Evolutionary conservation across 2,113 vertebrate species (phyloP).

Genomic region (Clarias batrachus): DNA sequence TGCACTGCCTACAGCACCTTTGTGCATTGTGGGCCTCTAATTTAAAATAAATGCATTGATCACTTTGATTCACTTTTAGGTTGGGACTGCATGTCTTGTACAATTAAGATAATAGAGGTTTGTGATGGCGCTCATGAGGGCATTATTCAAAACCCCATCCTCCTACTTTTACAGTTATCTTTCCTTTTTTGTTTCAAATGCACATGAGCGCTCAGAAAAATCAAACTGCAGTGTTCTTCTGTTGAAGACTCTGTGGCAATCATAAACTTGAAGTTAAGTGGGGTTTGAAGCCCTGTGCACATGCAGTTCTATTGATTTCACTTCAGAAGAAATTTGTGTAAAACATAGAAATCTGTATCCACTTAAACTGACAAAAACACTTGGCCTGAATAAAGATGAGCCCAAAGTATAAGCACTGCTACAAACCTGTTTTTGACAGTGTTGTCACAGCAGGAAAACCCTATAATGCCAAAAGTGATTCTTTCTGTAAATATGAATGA

Average conservation of each 20-base stretch:
- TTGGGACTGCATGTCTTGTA: slow-evolving; percentile 68
- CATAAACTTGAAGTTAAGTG: slow-evolving; percentile 45
- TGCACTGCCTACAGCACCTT: slow-evolving; percentile 22
- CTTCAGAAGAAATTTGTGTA: slow-evolving; percentile 49
- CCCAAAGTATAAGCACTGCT: slow-evolving; percentile 24
- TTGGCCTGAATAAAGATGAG: slow-evolving; percentile 29
- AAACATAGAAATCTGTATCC: slow-evolving; percentile 44
- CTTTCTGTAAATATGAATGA: not conserved
- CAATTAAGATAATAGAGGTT: slow-evolving; percentile 70
- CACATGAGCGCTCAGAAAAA: slow-evolving; percentile 59
- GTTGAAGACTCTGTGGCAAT: slow-evolving; percentile 49
- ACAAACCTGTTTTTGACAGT: slow-evolving; percentile 13
- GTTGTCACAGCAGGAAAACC: not conserved
- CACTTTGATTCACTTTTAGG: slow-evolving; percentile 69
- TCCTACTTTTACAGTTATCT: slow-evolving; percentile 47
- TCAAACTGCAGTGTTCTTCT: slow-evolving; percentile 42
- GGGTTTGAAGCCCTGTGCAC: slow-evolving; percentile 14
- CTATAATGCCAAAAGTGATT: not conserved
- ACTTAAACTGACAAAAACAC: slow-evolving; percentile 46
- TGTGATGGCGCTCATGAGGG: slow-evolving; percentile 51
- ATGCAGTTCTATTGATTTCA: slow-evolving; percentile 59
- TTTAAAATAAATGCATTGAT: slow-evolving; percentile 72
- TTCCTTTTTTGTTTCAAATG: slow-evolving; percentile 60
- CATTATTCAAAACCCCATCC: slow-evolving; percentile 48
- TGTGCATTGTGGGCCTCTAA: slow-evolving; percentile 45